Conservation (phyloP, 1,140 invertebrate genomes). For the Microplitis demolitor region DNA sequence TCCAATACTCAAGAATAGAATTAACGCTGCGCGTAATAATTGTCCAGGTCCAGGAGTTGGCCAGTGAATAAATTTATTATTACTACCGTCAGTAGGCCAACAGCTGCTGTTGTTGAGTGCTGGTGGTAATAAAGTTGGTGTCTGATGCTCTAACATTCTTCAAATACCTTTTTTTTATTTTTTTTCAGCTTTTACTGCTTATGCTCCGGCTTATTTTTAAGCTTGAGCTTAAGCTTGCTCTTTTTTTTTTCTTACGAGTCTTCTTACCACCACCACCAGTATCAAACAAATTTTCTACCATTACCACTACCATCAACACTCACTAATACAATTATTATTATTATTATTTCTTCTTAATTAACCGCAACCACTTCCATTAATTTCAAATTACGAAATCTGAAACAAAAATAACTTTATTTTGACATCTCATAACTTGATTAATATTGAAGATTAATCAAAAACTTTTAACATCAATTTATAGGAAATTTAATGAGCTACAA, state of each 20-base stretch:
- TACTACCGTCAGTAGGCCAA: conserved; percentile 67
- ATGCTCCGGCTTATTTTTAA: neutral
- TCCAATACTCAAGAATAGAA: conserved; percentile 74
- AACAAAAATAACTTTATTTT: too few relatives aligned
- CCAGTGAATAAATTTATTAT: conserved; percentile 63
- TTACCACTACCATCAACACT: too few relatives aligned
- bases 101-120: conserved; percentile 81
- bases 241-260: neutral
- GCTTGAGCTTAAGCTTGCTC: neutral
- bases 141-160: conserved; percentile 51
- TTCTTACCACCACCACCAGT: too few relatives aligned
- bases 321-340: too few relatives aligned
- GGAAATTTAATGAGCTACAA: too few relatives aligned
- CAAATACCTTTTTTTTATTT: neutral
- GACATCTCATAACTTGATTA: too few relatives aligned
- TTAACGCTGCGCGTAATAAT: conserved; percentile 74
- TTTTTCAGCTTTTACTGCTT: neutral
- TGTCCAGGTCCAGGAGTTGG: conserved; percentile 70
- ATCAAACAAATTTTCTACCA: too few relatives aligned
- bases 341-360: too few relatives aligned
- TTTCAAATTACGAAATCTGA: too few relatives aligned
- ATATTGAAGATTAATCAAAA: too few relatives aligned
- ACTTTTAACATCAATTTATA: too few relatives aligned
- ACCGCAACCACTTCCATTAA: too few relatives aligned
- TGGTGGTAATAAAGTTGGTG: conserved; percentile 72